Evolutionary conservation across 2,888 invertebrate genomes (phyloP).

Genomic region (Empis livida): DNA sequence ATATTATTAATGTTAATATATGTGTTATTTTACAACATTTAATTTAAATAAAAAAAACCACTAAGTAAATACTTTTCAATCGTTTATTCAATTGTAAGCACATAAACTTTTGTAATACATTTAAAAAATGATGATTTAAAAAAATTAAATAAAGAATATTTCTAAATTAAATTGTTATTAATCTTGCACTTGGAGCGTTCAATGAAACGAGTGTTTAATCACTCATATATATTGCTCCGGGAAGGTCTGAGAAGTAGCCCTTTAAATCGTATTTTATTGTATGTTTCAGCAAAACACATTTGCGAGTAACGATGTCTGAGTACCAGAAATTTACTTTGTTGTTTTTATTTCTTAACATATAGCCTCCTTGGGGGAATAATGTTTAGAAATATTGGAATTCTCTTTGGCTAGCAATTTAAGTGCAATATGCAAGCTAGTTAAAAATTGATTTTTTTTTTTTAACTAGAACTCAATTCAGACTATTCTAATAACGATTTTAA

Average conservation of each 20-base stretch:
- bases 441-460: background rate
- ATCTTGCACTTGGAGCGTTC: slow-evolving; percentile 8
- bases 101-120: too few species aligned
- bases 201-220: slow-evolving; percentile 4
- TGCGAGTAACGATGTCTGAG: slow-evolving; percentile 3
- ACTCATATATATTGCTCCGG: background rate
- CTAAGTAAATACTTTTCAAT: too few species aligned
- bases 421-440: slow-evolving; percentile 9
- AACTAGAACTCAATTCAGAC: slow-evolving; percentile 11
- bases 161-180: slow-evolving; percentile 1
- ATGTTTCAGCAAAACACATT: slow-evolving; percentile 6
- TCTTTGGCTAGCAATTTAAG: slow-evolving; percentile 8
- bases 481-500: slow-evolving; percentile 5
- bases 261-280: background rate
- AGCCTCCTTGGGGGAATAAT: too few species aligned
- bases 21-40: too few species aligned
- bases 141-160: background rate
- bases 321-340: slow-evolving; percentile 6
- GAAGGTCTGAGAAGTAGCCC: slow-evolving; percentile 7
- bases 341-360: background rate
- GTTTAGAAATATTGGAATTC: background rate
- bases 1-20: background rate
- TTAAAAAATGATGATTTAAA: background rate
- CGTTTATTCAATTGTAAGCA: too few species aligned
- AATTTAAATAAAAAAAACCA: too few species aligned